Evolutionary conservation across 2,797 vertebrate species (phyloP).

Genomic region (Aratinga solstitialis): DNA sequence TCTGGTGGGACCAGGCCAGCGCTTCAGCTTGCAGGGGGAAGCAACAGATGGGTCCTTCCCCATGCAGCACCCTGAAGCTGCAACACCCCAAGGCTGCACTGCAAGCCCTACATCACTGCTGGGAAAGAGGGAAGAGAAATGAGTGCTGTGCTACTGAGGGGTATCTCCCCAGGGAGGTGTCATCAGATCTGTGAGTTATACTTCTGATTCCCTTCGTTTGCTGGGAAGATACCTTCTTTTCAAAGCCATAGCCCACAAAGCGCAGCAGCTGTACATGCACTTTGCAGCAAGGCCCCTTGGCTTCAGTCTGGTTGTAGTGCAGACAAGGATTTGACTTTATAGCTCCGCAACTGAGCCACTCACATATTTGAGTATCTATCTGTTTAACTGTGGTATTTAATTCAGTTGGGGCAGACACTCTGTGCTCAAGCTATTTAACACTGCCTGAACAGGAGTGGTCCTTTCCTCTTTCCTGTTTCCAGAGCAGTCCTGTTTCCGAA

Average conservation of each 20-base stretch:
- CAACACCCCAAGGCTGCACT: background rate
- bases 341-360: background rate
- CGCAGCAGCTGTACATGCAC: background rate
- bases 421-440: background rate
- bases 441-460: background rate
- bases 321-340: background rate
- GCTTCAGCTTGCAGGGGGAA: rapidly evolving
- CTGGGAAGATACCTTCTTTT: background rate
- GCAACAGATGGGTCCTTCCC: background rate
- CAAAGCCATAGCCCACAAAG: background rate
- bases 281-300: background rate
- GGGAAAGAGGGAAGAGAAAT: background rate
- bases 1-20: background rate
- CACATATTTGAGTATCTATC: background rate
- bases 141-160: background rate
- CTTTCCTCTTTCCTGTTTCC: background rate
- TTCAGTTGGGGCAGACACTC: background rate
- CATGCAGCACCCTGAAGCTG: background rate
- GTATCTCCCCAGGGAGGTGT: background rate
- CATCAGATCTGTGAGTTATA: background rate
- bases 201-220: background rate
- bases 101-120: background rate
- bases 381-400: background rate
- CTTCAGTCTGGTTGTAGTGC: background rate
- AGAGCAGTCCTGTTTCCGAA: background rate